Evolutionary conservation across 2,797 vertebrate species (phyloP), one percentile per base, ranked within the genome.

Genomic region (Crenichthys baileyi): DNA sequence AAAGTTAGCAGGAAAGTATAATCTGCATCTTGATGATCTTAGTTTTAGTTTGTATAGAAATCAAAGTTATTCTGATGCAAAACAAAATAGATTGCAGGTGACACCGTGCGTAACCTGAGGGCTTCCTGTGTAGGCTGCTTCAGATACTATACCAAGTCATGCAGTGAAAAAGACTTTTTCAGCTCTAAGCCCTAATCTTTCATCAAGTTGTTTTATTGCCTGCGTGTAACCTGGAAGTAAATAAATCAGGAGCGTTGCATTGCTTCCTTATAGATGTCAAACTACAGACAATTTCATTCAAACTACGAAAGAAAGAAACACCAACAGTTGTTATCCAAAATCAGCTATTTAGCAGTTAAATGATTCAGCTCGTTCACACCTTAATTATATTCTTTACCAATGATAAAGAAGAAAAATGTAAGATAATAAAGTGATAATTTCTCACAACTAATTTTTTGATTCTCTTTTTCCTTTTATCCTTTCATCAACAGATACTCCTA

Each of bases 401-500:
- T 70, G 24, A 70, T 46, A 46, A 70, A 70, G n/a, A 26, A n/a
- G 18, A 9, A 53, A 53, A 51, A 71, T 50, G 70, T 1, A 2
- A 39, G 24, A 36, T 1, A 61, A 15, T 61, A 60, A 46, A 61
- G n/a, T 48, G 5, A 48, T 22, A 58, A 41, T 73, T 15, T 53
- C 20, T 56, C n/a, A 24, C 44, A 85, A 50, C 51, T 81, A 12
- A 78, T 13, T 18, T 24, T 31, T 71, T 78, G n/a, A 81, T 7
- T 80, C 29, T 18, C 18, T 0, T 67, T 86, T 44, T n/a, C 58
- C 81, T 15, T 86, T 44, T 70, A 82, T 24, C 12, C n/a, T 72
- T 70, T 55, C 68, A 24, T 46, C 39, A 81, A 88, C 87, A 96
- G 95, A 95, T 3, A 79, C 83, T 48, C 86, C 95, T 31, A 88